Base-by-base conservation (phyloP, 1,140 invertebrate genomes). In the Gonioctena quinquepunctata region DNA sequence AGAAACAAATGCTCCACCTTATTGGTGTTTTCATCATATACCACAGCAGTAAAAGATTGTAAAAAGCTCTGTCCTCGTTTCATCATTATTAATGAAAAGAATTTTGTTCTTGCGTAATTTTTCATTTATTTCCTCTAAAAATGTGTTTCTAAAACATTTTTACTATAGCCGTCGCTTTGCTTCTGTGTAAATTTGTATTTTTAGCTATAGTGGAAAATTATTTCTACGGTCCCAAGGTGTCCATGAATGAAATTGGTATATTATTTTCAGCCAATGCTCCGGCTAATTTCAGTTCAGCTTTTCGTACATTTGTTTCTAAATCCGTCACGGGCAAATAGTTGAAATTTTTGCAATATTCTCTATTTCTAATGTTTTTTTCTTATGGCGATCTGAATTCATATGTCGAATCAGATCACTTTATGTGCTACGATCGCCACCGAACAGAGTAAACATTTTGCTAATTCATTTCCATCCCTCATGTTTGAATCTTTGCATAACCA, bases 21-120 rank as follows among this genome's bases (percentile, higher is more conserved):
- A 21, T 42, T 49, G 25, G 26, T 6, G 33, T 19, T 22, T 57
- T 65, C 6, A 49, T 72, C 62, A 67, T 28, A 78, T 70, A 48
- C 76, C 50, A 68, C 76, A 11, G 66, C 50, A 54, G 57, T 21
- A 62, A 73, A 73, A 2, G 33, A 52, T 66, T 23, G 49, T 21
- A 8, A 19, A 22, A 6, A 33, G 19, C 33, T 70, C 71, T 2
- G 71, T 73, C 11, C n/a, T n/a, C n/a, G 68, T 73, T 52, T 73
- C 68, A 66, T 73, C 71, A 62, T 70, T 66, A 19, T 70, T 66
- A 13, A 73, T 16, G 3, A 61, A 69, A 56, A 70, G 66, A 63
- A 66, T 61, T 21, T n/a, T n/a, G n/a, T n/a, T n/a, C n/a, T n/a
- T n/a, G 16, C 16, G n/a, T 56, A 54, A n/a, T 25, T 33, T 65